Percentiles rank a stretch among this genome's conserved stretches.
These are phyloP conservation scores for Microctenopoma stevenorrisi DNA, from an alignment of 2,797 vertebrate genomes.

Conservation along the genomic window DNA sequence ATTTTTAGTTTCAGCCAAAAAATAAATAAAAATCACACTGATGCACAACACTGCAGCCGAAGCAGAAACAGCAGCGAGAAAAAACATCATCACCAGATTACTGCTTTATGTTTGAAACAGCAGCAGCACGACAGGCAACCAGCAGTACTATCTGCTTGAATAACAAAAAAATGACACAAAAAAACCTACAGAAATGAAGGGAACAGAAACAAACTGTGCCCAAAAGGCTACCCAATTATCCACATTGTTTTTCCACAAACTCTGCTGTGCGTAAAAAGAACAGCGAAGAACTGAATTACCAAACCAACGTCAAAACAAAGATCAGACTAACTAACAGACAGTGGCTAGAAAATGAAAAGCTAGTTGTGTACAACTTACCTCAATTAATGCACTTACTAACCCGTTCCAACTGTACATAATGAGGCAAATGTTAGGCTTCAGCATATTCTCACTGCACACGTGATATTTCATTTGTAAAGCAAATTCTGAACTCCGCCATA, in stretches of 20 bases:
- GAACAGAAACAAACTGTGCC: constrained; percentile 5
- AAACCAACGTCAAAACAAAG: not conserved
- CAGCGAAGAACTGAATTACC: too few species aligned
- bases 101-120: constrained; percentile 23
- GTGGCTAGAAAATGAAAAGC: not conserved
- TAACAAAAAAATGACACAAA: not conserved
- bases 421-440: not conserved
- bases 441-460: not conserved
- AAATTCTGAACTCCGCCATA: constrained; percentile 5
- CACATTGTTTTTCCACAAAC: not conserved
- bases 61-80: constrained; percentile 10
- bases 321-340: not conserved
- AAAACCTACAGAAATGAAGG: not conserved
- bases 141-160: not conserved
- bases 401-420: not conserved
- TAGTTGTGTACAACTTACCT: not conserved
- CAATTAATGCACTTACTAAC: not conserved
- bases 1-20: not conserved
- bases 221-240: not conserved
- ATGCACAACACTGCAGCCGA: not conserved
- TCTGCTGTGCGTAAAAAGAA: not conserved
- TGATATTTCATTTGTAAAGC: not conserved
- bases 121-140: constrained; percentile 2
- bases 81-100: constrained; percentile 15
- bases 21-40: not conserved